A percentile compares a stretch with the other conserved stretches of the same genome.
Evolutionary conservation across 1,140 invertebrate genomes (phyloP).

Genomic region (Helicorthomorpha holstii): DNA sequence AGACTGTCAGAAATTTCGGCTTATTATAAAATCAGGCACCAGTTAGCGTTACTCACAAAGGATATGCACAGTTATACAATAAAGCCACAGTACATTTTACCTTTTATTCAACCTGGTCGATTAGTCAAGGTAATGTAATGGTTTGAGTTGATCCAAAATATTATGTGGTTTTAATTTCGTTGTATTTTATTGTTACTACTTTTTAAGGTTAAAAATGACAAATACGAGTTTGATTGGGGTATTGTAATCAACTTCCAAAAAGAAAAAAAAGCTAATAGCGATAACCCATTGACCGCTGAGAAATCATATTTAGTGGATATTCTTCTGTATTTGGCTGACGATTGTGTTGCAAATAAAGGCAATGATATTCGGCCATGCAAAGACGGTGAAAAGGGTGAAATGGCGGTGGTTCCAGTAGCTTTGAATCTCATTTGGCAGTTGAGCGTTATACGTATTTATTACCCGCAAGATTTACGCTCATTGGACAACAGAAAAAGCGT

Average conservation of each 20-base stretch:
- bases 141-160: not conserved
- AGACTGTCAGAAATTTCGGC: constrained; percentile 57
- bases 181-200: not conserved
- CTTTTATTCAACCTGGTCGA: constrained; percentile 85
- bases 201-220: constrained; percentile 58
- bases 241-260: constrained; percentile 80
- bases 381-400: constrained; percentile 47
- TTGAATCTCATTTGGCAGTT: constrained; percentile 68
- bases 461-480: constrained; percentile 73
- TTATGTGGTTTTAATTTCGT: not conserved
- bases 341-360: constrained; percentile 27
- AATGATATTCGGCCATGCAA: constrained; percentile 18
- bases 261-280: constrained; percentile 39
- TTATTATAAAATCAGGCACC: constrained; percentile 69
- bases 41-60: constrained; percentile 51
- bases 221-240: constrained; percentile 88
- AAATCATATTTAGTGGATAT: constrained; percentile 57
- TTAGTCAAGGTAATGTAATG: constrained; percentile 55
- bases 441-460: constrained; percentile 74
- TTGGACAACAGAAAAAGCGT: constrained; percentile 67
- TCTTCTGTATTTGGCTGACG: constrained; percentile 53
- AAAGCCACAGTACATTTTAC: constrained; percentile 71
- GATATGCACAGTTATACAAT: constrained; percentile 65
- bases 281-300: constrained; percentile 19
- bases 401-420: constrained; percentile 71